Base-by-base conservation (phyloP, 2,113 vertebrate species). In the Garra rufa region DNA sequence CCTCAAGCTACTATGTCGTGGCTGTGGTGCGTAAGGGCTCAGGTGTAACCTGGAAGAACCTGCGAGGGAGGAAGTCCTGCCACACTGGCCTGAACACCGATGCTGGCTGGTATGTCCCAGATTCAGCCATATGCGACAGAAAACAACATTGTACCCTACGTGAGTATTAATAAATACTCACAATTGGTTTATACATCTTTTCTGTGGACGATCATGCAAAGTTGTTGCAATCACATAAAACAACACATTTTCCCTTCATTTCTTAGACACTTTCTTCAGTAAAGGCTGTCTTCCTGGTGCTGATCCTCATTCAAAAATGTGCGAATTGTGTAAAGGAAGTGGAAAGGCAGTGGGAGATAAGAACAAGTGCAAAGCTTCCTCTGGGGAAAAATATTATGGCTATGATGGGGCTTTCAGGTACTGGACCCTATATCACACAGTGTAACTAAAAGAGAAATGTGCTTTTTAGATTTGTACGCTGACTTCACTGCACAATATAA, bases 51-150 rank as follows among this genome's bases (percentile, higher is more conserved):
- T 97, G 97, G 96, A 87, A 79, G 0, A 94, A 34, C 0, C 94
- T 99, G 83, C 55, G 61, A 86, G 95, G 94, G 4, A 97, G 91
- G 91, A 97, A 82, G 88, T 96, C 96, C 0, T 98, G 98, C 89
- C 98, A 98, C 89, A 95, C 96, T 0, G 96, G 91, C 0, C 14
- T 96, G 0, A 94, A 95, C 52, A 95, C 94, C 50, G 96, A 93
- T 0, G 96, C 96, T n/a, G 97, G 97, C 78, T 98, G 97, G 97
- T 95, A 94, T 85, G 61, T 97, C 28, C 97, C 97, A 71, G 94
- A 97, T 94, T 92, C 94, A 11, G 87, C 90, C 44, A 91, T 98
- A 88, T 89, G 94, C 86, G 89, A 90, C 17, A 5, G 13, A 0
- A 96, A 87, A 0, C 9, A 84, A 0, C 92, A 85, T 84, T 98